phyloP scores from a whole-genome alignment of 1,140 invertebrate genomes.

The Musca domestica region DNA sequence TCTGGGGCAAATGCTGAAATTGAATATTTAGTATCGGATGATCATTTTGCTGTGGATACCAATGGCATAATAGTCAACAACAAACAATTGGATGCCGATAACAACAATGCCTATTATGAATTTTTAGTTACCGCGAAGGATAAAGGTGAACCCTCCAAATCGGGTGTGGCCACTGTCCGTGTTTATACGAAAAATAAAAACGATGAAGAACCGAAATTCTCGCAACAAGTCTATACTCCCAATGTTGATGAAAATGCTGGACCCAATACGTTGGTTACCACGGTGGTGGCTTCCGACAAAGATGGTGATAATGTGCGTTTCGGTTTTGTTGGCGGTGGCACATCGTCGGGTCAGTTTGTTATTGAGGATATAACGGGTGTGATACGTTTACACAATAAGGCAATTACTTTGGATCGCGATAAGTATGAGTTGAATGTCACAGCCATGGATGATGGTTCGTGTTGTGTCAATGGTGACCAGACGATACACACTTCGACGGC shows the following conservation, averaged over 20 bases:
- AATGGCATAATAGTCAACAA: conserved; percentile 90
- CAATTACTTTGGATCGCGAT: conserved; percentile 79
- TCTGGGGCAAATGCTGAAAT: conserved; percentile 92
- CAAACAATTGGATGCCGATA: conserved; percentile 90
- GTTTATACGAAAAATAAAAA: conserved; percentile 96
- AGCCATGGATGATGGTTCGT: conserved; percentile 89
- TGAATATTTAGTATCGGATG: conserved; percentile 85
- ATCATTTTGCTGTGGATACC: conserved; percentile 89
- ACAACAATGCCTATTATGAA: conserved; percentile 95
- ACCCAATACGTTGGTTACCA: conserved; percentile 89
- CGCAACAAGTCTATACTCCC: conserved; percentile 92
- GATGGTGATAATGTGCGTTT: conserved; percentile 93
- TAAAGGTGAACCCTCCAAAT: conserved; percentile 88
- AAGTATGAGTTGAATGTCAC: conserved; percentile 95
- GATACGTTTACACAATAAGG: conserved; percentile 81
- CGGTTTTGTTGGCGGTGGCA: conserved; percentile 88
- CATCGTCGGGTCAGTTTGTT: conserved; percentile 86
- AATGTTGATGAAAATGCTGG: conserved; percentile 95
- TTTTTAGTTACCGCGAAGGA: conserved; percentile 90
- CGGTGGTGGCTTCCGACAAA: conserved; percentile 92
- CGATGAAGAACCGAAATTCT: conserved; percentile 94
- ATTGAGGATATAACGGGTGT: conserved; percentile 95
- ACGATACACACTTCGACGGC: conserved; percentile 90
- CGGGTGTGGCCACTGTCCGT: conserved; percentile 86
- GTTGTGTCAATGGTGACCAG: conserved; percentile 80